These are phyloP conservation scores for Chascanopsetta lugubris DNA, from an alignment of 2,113 vertebrate genomes.

Conservation along the genomic window DNA sequence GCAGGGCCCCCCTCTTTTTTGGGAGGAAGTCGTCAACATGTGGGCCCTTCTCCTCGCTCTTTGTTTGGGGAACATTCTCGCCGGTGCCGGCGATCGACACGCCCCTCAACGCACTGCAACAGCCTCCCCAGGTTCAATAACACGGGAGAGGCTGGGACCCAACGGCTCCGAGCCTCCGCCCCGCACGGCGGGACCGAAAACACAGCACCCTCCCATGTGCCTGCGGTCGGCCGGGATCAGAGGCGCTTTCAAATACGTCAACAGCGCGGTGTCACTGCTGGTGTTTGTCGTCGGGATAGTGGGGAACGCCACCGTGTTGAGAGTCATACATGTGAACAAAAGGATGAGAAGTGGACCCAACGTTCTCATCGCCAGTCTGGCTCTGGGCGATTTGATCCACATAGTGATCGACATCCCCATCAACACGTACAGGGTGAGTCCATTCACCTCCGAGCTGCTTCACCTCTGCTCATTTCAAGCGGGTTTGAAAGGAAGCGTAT, in stretches of 20 bases:
- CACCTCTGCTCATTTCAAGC: too few relatives aligned
- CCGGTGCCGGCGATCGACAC: conserved; percentile 52
- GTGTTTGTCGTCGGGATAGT: conserved; percentile 90
- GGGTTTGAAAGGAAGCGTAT: too few relatives aligned
- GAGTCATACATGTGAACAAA: conserved; percentile 92
- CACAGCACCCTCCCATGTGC: conserved; percentile 79
- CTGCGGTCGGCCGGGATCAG: conserved; percentile 78
- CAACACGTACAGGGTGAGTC: conserved; percentile 90
- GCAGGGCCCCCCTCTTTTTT: conserved; percentile 32
- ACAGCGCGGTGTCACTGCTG: conserved; percentile 84
- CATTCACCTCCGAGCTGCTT: too few relatives aligned
- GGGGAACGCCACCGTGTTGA: conserved; percentile 87
- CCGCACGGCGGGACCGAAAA: conserved; percentile 44
- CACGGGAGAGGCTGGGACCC: conserved; percentile 39
- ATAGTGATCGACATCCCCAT: conserved; percentile 91
- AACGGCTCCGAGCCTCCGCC: conserved; percentile 59
- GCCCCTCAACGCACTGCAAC: conserved; percentile 47
- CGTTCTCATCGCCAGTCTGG: conserved; percentile 90
- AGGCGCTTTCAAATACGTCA: conserved; percentile 90
- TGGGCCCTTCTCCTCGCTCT: conserved; percentile 56
- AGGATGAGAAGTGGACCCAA: conserved; percentile 91
- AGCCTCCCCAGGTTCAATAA: conserved; percentile 38
- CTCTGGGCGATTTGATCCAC: conserved; percentile 90
- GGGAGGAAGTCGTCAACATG: conserved; percentile 61
- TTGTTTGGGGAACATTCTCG: conserved; percentile 62